Conservation (phyloP, 1,140 invertebrate genomes). For the Helicoverpa armigera region DNA sequence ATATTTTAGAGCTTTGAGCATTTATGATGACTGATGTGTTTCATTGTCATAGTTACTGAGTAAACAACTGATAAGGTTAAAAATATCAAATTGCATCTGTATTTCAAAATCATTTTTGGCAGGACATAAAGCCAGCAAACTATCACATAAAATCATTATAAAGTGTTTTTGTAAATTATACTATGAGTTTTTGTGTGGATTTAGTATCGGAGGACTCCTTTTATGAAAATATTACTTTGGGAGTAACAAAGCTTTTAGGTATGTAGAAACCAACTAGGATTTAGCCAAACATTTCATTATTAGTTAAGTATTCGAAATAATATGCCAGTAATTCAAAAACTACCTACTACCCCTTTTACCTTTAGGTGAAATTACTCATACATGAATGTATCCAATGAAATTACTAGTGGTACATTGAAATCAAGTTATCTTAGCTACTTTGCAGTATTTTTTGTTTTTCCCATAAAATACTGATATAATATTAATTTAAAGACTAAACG, state of each 20-base stretch:
- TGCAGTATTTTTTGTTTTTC: no score
- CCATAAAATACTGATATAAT: no score
- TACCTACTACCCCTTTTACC: no score
- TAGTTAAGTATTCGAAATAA: background rate
- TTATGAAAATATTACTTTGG: constrained; percentile 92
- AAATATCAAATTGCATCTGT: background rate
- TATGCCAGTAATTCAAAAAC: background rate
- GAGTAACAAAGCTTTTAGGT: constrained; percentile 89
- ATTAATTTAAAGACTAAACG: background rate
- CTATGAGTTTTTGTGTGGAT: constrained; percentile 85
- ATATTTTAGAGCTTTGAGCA: no score
- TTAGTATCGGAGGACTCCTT: constrained; percentile 91
- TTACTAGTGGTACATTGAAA: no score
- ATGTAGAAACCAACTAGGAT: constrained; percentile 51
- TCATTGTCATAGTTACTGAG: background rate
- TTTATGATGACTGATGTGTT: no score
- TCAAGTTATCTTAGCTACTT: no score
- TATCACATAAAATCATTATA: no score
- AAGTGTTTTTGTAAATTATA: background rate
- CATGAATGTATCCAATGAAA: no score
- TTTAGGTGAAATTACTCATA: no score
- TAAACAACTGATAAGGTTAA: constrained; percentile 1
- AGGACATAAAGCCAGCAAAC: no score
- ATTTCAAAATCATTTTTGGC: no score
- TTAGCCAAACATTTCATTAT: background rate